A percentile compares a stretch with the other conserved stretches of the same genome.
These are phyloP conservation scores for Drosophila setifemur DNA, from an alignment of 1,140 invertebrate species.

Conservation along the genomic window DNA sequence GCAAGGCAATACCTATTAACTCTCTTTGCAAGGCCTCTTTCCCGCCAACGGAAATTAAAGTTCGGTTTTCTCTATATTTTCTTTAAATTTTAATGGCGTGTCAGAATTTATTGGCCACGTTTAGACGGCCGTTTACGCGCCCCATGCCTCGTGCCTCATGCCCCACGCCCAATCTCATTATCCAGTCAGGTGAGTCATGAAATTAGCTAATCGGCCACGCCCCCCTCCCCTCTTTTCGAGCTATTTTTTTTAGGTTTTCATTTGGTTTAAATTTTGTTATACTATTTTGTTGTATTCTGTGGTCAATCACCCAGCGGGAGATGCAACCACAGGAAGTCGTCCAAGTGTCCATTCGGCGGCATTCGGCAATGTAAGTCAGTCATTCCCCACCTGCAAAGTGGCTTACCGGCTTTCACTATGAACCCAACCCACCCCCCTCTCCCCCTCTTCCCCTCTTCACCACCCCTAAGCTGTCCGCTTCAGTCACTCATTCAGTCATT, in stretches of 20 bases:
- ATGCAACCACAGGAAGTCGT: conserved; percentile 68
- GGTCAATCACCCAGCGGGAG: conserved; percentile 56
- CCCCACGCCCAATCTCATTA: conserved; percentile 17
- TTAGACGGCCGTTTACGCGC: conserved; percentile 63
- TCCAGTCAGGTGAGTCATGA: conserved; percentile 64
- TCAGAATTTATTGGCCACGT: conserved; percentile 75
- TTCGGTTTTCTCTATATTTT: not conserved
- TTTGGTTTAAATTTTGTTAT: too few species aligned
- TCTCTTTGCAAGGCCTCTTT: not conserved
- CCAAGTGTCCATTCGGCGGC: conserved; percentile 27
- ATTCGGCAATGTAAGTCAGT: conserved; percentile 69
- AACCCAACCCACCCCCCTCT: not conserved
- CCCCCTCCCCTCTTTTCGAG: not conserved
- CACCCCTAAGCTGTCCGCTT: conserved; percentile 8
- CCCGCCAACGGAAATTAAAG: not conserved
- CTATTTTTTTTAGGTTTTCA: not conserved
- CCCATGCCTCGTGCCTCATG: too few species aligned
- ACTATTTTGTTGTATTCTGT: too few species aligned
- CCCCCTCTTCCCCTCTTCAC: not conserved
- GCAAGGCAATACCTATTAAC: conserved; percentile 34
- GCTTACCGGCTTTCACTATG: conserved; percentile 72
- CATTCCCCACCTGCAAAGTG: conserved; percentile 45
- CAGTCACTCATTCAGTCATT: conserved; percentile 44
- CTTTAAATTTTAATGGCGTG: conserved; percentile 71
- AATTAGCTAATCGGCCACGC: conserved; percentile 47